These are phyloP conservation scores for Acropora tenuis DNA, from an alignment of 64 coral and sea anemone genomes.

Conservation along the genomic window DNA sequence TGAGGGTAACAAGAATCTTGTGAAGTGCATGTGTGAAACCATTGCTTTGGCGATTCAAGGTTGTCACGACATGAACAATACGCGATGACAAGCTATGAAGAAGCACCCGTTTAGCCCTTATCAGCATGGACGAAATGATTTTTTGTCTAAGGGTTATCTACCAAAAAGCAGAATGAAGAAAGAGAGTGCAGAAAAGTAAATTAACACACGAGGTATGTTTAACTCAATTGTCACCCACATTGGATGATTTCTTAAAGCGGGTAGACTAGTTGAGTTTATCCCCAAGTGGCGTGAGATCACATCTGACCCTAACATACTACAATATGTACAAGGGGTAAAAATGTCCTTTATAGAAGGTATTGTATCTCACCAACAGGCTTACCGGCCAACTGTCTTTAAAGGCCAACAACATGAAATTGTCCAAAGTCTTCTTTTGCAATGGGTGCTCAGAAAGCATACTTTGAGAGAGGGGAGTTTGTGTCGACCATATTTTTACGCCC, in stretches of 20 bases:
- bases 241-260: conserved; percentile 29
- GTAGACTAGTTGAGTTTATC: conserved; percentile 56
- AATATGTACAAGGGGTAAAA: conserved; percentile 58
- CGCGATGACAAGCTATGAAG: too few species aligned
- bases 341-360: conserved; percentile 53
- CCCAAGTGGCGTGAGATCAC: conserved; percentile 58
- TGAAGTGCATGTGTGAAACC: conserved; percentile 1
- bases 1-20: conserved; percentile 3
- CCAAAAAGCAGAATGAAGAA: conserved; percentile 2
- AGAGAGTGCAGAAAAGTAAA: conserved; percentile 12
- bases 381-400: conserved; percentile 62
- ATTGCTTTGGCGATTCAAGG: conserved; percentile 31
- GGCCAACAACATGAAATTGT: conserved; percentile 40
- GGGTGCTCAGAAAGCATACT: conserved; percentile 28
- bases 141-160: conserved; percentile 50
- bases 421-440: conserved; percentile 26
- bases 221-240: not conserved
- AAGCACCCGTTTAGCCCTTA: conserved; percentile 8
- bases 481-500: conserved; percentile 48
- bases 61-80: not conserved
- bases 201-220: conserved; percentile 42
- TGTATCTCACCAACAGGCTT: conserved; percentile 9
- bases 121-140: conserved; percentile 40
- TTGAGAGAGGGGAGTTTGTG: conserved; percentile 19
- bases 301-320: conserved; percentile 43